Percentiles rank a stretch among this genome's conserved stretches.
These are phyloP conservation scores for Riparia riparia DNA, from an alignment of 2,113 vertebrate species.

Conservation along the genomic window DNA sequence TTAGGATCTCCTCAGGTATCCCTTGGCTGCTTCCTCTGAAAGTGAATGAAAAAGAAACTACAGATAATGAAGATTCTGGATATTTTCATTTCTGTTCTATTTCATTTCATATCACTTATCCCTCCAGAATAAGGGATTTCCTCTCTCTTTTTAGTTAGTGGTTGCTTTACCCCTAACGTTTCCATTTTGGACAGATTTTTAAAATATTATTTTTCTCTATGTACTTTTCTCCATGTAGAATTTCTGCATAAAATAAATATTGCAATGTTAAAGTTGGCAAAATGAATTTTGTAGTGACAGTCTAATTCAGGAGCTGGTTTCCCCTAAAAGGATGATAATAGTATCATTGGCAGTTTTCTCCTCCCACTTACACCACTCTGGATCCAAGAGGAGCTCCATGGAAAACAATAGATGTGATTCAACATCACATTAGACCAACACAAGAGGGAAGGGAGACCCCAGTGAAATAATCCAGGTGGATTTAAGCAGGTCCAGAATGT, in stretches of 20 bases:
- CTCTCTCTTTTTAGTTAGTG: not conserved
- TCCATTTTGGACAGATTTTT: not conserved
- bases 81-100: not conserved
- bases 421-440: not conserved
- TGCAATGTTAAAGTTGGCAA: not conserved
- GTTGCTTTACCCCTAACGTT: not conserved
- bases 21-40: not conserved
- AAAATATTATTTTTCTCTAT: too few relatives aligned
- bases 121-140: not conserved
- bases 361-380: not conserved
- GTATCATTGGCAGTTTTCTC: not conserved
- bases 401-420: not conserved
- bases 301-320: not conserved
- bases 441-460: not conserved
- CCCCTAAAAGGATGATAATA: not conserved
- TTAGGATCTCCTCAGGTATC: not conserved
- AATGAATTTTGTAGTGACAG: not conserved
- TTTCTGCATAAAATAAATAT: not conserved
- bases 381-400: not conserved
- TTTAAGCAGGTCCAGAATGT: not conserved
- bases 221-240: accelerated
- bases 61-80: not conserved
- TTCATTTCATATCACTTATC: not conserved
- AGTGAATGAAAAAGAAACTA: not conserved
- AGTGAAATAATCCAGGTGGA: not conserved